Conservation (phyloP, 37 sponge, comb jelly and placozoan genomes). For the Tethya wilhelma region DNA sequence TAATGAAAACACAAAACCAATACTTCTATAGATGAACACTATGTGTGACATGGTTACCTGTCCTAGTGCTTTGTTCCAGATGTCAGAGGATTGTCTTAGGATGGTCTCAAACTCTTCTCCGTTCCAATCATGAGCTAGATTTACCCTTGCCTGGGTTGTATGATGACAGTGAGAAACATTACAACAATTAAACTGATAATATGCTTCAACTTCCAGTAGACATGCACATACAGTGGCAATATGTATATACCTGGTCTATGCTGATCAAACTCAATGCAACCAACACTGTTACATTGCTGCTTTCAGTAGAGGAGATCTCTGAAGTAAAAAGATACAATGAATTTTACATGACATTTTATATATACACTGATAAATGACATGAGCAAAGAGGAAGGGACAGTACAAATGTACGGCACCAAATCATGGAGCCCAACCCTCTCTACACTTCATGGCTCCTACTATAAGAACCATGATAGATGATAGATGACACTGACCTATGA, state of each 20-base stretch:
- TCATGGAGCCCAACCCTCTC: too few relatives aligned
- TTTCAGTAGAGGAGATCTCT: conserved; percentile 11
- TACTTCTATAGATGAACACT: not conserved
- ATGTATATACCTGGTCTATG: conserved; percentile 43
- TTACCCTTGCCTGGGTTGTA: conserved; percentile 38
- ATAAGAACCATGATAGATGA: too few relatives aligned
- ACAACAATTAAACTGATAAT: not conserved
- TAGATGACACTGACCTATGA: not conserved
- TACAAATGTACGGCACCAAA: too few relatives aligned
- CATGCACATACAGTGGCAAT: not conserved
- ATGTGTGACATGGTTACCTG: conserved; percentile 16
- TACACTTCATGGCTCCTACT: too few relatives aligned
- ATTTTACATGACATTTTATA: not conserved
- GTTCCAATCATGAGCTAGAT: conserved; percentile 28
- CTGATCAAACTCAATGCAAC: conserved; percentile 58
- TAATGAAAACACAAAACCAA: not conserved
- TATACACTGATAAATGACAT: not conserved
- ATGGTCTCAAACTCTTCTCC: conserved; percentile 15
- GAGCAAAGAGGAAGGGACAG: too few relatives aligned
- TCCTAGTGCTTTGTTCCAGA: conserved; percentile 17
- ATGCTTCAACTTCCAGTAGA: not conserved
- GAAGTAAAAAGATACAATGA: not conserved
- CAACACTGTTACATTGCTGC: conserved; percentile 7
- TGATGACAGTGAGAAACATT: not conserved
- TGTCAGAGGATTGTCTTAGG: not conserved